Base-by-base conservation (phyloP, 1,140 invertebrate genomes). In the Galleria mellonella region DNA sequence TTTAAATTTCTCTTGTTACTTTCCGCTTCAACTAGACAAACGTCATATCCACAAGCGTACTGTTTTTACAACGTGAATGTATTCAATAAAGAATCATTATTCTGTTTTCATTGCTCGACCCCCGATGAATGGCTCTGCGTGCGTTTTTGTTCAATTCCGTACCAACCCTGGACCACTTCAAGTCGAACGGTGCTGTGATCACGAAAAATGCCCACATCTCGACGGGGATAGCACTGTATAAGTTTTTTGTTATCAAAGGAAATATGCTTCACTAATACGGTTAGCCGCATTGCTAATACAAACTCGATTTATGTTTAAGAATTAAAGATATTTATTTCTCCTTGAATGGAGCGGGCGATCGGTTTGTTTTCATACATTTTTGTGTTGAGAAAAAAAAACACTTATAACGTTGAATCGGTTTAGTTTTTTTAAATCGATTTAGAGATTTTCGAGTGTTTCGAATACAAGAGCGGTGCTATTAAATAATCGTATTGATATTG, bases 51-150 rank as follows among this genome's bases (percentile, higher is more conserved):
- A 63, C 5, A n/a, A 38, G 36, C 0, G n/a, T 35, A 32, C 32
- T 43, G 9, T 2, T 31, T 6, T 8, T 35, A 4, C 32, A 2
- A 32, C 32, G 6, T 35, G 11, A 9, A 6, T 1, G 2, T 1
- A 62, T 58, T 62, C 54, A 54, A 23, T 47, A 52, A 62, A 52
- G 72, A 73, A 66, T 73, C 66, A 73, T 73, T 75, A 76, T 78
- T 74, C 62, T 83, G 78, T 79, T 83, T 83, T 83, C 69, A 69
- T 83, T 74, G 72, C 70, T 64, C 62, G 57, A 54, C 51, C 43
- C n/a, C 40, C 44, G 43, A 61, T 79, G 75, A 79, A 79, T 79
- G 57, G 62, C 75, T 6, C 78, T 62, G 78, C 75, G 58, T 79
- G 78, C 57, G 71, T 73, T 78, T 69, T 59, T 55, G 47, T 49